Percentiles rank a stretch among this genome's conserved stretches.
Evolutionary conservation across 2,113 vertebrate species (phyloP).

Genomic region (Ailuropoda melanoleuca): DNA sequence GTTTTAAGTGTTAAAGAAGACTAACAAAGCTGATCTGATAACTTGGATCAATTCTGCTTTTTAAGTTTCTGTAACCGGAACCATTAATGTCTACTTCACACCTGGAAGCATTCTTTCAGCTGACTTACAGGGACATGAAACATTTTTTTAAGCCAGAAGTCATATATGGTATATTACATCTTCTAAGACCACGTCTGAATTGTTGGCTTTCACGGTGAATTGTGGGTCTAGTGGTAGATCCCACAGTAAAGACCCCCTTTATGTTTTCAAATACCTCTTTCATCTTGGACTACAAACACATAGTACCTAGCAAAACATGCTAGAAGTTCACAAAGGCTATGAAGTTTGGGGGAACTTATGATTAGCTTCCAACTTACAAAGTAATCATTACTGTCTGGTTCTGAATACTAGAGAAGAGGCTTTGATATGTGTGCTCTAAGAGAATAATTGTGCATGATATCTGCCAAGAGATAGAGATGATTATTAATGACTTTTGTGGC

Average conservation of each 20-base stretch:
- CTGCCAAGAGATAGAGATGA: background rate
- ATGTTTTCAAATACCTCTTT: background rate
- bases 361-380: constrained; percentile 5
- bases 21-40: background rate
- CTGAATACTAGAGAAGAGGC: constrained; percentile 19
- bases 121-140: background rate
- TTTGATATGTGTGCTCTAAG: background rate
- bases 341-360: background rate
- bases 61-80: background rate
- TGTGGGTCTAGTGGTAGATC: background rate
- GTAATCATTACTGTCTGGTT: background rate
- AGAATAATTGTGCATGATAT: background rate
- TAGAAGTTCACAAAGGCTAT: background rate
- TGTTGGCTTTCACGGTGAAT: background rate
- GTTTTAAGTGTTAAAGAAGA: background rate
- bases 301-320: background rate
- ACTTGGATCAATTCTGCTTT: background rate
- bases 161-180: background rate
- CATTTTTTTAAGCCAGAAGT: background rate
- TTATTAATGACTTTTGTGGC: constrained; percentile 20
- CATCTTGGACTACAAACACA: background rate
- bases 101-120: background rate
- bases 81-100: background rate
- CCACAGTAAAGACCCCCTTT: background rate
- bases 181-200: background rate